phyloP scores from a whole-genome alignment of 2,888 invertebrate species.

The Drosophila birchii region DNA sequence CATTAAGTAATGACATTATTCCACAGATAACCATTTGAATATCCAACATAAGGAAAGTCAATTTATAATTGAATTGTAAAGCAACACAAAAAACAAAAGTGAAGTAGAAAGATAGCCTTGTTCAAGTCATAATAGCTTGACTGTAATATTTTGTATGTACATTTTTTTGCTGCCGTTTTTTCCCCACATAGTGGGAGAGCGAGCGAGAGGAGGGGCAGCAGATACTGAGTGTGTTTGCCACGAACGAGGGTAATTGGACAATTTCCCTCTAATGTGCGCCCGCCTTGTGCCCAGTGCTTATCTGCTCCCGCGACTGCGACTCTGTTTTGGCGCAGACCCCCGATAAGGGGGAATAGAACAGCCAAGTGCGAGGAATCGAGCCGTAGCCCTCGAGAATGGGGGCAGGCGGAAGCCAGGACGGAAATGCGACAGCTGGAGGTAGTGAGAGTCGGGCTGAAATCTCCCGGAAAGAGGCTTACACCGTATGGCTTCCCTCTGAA shows the following conservation, averaged over 20 bases:
- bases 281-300: constrained; percentile 19
- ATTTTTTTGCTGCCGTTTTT: constrained; percentile 6
- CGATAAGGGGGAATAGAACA: constrained; percentile 26
- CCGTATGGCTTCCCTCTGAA: constrained; percentile 32
- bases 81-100: neutral
- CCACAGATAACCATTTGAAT: neutral
- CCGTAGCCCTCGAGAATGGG: constrained; percentile 9
- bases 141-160: constrained; percentile 2
- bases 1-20: neutral
- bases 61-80: neutral
- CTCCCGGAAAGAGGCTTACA: constrained; percentile 17
- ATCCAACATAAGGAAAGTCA: neutral
- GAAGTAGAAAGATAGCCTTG: neutral
- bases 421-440: constrained; percentile 30
- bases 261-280: constrained; percentile 31
- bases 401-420: constrained; percentile 38
- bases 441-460: constrained; percentile 6
- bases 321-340: constrained; percentile 32
- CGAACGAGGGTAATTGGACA: constrained; percentile 38
- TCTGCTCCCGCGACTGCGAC: constrained; percentile 23
- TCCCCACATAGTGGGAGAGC: neutral
- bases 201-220: neutral
- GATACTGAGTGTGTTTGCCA: constrained; percentile 21
- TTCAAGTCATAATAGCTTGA: constrained; percentile 6
- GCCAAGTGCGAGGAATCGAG: neutral